These are phyloP conservation scores for Condylura cristata DNA, from an alignment of 2,113 vertebrate genomes.

Conservation along the genomic window DNA sequence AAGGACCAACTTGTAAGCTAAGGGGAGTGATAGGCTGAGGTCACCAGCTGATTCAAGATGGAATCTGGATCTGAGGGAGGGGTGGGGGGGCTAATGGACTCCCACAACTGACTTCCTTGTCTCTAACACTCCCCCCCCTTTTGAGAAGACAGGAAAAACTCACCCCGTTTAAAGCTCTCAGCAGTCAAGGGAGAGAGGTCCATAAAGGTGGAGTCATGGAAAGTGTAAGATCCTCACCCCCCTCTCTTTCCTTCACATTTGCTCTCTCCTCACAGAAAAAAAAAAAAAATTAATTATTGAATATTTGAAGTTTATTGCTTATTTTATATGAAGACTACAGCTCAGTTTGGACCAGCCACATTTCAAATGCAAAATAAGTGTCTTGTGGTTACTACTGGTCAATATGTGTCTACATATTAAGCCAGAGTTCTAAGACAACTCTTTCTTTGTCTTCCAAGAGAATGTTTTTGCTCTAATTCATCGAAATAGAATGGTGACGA, in stretches of 20 bases:
- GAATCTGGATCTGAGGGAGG: neutral
- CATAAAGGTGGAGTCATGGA: neutral
- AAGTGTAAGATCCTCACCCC: neutral
- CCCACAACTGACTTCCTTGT: neutral
- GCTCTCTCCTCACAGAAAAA: neutral
- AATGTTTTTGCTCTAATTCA: constrained; percentile 14
- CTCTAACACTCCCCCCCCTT: neutral
- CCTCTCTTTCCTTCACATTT: neutral
- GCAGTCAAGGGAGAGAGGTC: neutral
- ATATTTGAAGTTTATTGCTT: neutral
- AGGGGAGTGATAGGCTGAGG: neutral
- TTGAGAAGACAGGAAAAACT: neutral
- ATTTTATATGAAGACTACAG: neutral
- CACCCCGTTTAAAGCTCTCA: neutral
- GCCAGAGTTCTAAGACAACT: neutral
- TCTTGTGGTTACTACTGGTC: neutral
- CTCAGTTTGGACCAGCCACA: neutral
- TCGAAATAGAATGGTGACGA: neutral
- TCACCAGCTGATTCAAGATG: neutral
- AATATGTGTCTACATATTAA: neutral
- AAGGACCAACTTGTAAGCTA: neutral
- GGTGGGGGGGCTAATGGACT: neutral
- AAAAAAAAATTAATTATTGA: neutral
- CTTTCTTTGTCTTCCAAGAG: neutral
- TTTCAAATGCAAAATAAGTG: neutral